phyloP scores from a whole-genome alignment of 2,888 invertebrate species.

The Netelia melanura region DNA sequence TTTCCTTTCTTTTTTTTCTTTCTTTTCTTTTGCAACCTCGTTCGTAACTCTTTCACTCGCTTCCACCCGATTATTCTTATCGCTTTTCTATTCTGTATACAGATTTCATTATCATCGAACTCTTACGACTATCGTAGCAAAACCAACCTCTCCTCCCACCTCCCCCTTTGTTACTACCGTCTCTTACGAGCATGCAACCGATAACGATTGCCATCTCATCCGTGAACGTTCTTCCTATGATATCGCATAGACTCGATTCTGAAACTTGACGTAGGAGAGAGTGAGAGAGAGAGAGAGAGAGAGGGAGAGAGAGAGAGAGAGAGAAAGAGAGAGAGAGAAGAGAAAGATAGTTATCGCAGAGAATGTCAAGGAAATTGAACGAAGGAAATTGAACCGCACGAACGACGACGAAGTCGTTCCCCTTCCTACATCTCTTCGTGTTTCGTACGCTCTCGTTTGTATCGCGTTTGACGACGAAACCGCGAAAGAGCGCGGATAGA shows the following conservation, averaged over 20 bases:
- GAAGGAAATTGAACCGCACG: conserved; percentile 65
- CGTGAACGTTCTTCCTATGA: conserved; percentile 16
- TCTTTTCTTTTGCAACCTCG: neutral
- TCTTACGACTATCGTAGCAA: neutral
- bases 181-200: neutral
- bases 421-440: conserved; percentile 16
- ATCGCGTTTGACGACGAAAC: conserved; percentile 15
- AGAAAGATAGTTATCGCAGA: conserved; percentile 12
- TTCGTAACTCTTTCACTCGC: neutral
- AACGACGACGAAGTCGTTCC: neutral
- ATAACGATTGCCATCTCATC: conserved; percentile 56
- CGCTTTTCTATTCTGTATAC: neutral
- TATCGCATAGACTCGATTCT: conserved; percentile 58
- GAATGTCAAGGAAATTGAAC: conserved; percentile 64
- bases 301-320: neutral
- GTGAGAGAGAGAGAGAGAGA: neutral
- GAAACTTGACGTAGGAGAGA: conserved; percentile 9
- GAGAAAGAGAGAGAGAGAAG: neutral
- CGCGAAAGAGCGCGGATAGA: conserved; percentile 19
- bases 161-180: neutral
- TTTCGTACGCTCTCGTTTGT: conserved; percentile 10
- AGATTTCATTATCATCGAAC: conserved; percentile 8
- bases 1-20: neutral
- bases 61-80: neutral
- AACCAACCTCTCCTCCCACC: neutral